phyloP scores from a whole-genome alignment of 2,888 invertebrate species.

The Odiellus spinosus region DNA sequence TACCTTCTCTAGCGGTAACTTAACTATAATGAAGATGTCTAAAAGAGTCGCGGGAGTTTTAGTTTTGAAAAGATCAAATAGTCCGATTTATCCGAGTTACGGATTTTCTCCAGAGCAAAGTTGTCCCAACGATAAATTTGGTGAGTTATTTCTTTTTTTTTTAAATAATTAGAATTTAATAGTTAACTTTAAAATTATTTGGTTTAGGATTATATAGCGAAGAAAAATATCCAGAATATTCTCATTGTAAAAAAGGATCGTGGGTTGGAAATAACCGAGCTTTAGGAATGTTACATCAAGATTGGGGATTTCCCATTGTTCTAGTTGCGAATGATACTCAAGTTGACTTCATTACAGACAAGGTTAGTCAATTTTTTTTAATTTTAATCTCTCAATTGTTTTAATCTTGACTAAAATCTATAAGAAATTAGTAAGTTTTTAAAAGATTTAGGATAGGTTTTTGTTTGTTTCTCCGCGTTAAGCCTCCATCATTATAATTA shows the following conservation, averaged over 20 bases:
- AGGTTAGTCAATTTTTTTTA: not conserved
- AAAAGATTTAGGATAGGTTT: no score
- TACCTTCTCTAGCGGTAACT: constrained; percentile 23
- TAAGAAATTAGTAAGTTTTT: no score
- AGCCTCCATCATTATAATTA: no score
- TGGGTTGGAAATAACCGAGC: constrained; percentile 56
- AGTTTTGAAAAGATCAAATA: constrained; percentile 24
- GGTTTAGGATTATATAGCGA: no score
- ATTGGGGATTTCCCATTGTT: constrained; percentile 80
- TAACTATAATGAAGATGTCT: constrained; percentile 27
- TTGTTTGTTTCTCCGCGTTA: no score
- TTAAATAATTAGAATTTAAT: no score
- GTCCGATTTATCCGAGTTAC: constrained; percentile 14
- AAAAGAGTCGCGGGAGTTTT: constrained; percentile 34
- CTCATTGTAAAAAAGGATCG: constrained; percentile 22
- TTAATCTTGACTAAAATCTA: no score
- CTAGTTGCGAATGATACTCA: constrained; percentile 42
- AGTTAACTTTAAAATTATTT: no score
- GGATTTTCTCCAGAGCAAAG: constrained; percentile 45
- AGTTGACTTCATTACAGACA: constrained; percentile 38
- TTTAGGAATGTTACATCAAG: constrained; percentile 52
- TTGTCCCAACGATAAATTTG: constrained; percentile 67
- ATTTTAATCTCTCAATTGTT: no score
- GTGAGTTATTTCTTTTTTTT: constrained; percentile 19
- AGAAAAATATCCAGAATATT: no score